These are phyloP conservation scores for Phalloptychus januarius DNA, from an alignment of 2,797 vertebrate genomes.

Conservation along the genomic window DNA sequence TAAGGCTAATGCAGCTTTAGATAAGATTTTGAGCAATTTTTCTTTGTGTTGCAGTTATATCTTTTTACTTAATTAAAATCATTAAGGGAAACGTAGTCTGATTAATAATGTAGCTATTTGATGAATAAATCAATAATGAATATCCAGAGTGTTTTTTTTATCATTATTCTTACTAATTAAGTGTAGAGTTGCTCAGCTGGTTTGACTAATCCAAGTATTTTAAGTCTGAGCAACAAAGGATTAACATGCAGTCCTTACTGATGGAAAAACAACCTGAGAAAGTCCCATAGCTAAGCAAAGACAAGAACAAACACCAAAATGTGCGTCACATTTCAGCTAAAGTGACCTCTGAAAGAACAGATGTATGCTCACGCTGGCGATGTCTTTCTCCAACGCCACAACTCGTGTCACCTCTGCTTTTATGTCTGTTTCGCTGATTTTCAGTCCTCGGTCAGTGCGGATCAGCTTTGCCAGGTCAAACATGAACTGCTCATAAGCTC, in stretches of 20 bases:
- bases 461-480: constrained; percentile 88
- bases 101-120: too few relatives aligned
- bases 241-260: not conserved
- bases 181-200: too few relatives aligned
- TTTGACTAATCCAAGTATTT: not conserved
- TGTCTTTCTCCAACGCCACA: constrained; percentile 91
- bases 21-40: too few relatives aligned
- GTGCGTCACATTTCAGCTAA: not conserved
- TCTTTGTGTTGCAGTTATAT: too few relatives aligned
- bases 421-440: constrained; percentile 75
- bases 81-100: too few relatives aligned
- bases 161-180: too few relatives aligned
- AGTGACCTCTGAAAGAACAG: not conserved
- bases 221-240: not conserved
- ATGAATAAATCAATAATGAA: too few relatives aligned
- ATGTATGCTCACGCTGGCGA: constrained; percentile 88
- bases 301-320: not conserved
- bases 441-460: constrained; percentile 82
- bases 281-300: not conserved
- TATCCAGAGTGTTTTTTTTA: too few relatives aligned
- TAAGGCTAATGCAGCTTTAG: too few relatives aligned
- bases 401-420: constrained; percentile 82
- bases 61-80: too few relatives aligned
- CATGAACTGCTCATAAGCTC: constrained; percentile 91
- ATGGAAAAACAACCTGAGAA: not conserved